Conservation (phyloP, 2,797 vertebrate genomes). For the Poeciliopsis paucimaculata region DNA sequence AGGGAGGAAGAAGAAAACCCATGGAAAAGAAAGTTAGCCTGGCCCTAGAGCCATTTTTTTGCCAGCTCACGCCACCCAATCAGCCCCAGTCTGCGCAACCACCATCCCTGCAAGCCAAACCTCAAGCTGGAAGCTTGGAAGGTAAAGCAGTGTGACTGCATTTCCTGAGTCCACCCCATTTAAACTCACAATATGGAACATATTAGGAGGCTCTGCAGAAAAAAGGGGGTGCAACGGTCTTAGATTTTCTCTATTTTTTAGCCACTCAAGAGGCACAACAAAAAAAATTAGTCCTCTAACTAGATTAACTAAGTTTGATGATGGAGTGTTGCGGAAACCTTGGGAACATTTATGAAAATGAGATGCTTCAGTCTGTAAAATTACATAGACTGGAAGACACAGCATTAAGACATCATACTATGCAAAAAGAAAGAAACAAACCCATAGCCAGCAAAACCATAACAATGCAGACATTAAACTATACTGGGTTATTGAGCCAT, state of each 20-base stretch:
- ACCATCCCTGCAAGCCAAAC: constrained; percentile 71
- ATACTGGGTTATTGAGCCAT: constrained; percentile 43
- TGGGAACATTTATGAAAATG: constrained; percentile 62
- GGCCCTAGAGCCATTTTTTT: constrained; percentile 69
- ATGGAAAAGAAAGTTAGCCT: constrained; percentile 57
- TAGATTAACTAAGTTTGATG: constrained; percentile 66
- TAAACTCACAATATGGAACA: constrained; percentile 88
- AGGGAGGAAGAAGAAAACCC: constrained; percentile 73
- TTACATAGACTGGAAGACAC: constrained; percentile 55
- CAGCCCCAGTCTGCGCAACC: constrained; percentile 78
- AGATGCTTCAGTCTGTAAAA: constrained; percentile 62
- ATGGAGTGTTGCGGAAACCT: constrained; percentile 62
- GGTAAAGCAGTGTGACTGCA: constrained; percentile 82
- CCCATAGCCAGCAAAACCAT: constrained; percentile 48
- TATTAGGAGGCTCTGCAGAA: constrained; percentile 78
- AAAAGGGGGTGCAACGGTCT: constrained; percentile 61
- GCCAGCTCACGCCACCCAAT: constrained; percentile 68
- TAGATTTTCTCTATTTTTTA: constrained; percentile 71
- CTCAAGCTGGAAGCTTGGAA: constrained; percentile 83
- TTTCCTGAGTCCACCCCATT: constrained; percentile 85
- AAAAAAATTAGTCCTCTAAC: constrained; percentile 61
- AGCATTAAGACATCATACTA: constrained; percentile 47
- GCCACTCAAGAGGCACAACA: constrained; percentile 17
- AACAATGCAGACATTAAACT: constrained; percentile 42
- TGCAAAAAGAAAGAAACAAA: constrained; percentile 29